A percentile compares a stretch with the other conserved stretches of the same genome.
Conservation (phyloP, 2,888 invertebrate genomes). For the Erebia epiphron region DNA sequence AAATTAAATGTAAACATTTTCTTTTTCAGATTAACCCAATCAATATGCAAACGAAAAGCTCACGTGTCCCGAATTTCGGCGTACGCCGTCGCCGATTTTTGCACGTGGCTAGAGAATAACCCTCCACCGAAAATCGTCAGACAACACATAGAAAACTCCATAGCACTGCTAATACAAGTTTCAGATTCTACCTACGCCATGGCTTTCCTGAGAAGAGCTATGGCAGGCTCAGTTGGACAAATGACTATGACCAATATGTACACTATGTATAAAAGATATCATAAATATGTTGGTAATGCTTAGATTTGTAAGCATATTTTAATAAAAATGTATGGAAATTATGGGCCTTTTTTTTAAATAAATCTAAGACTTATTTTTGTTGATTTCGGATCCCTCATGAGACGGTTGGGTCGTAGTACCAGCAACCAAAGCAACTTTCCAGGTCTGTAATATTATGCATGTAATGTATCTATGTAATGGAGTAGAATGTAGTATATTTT, state of each 20-base stretch:
- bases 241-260: constrained; percentile 71
- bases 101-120: constrained; percentile 59
- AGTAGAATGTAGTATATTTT: too few species aligned
- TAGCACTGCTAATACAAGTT: constrained; percentile 63
- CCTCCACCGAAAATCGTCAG: constrained; percentile 63
- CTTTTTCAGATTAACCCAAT: constrained; percentile 66
- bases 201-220: constrained; percentile 66
- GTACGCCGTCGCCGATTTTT: constrained; percentile 71
- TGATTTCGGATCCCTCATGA: too few species aligned
- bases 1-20: background rate
- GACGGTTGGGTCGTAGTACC: too few species aligned
- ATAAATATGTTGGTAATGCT: constrained; percentile 76
- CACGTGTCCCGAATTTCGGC: constrained; percentile 73
- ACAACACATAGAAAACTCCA: constrained; percentile 71
- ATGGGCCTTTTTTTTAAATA: too few species aligned
- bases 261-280: constrained; percentile 72
- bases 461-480: too few species aligned
- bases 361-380: too few species aligned
- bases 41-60: constrained; percentile 68
- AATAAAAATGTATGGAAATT: too few species aligned
- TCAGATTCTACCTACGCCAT: constrained; percentile 66
- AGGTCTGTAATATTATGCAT: too few species aligned
- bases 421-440: too few species aligned
- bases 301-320: constrained; percentile 38
- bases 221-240: constrained; percentile 66